These are phyloP conservation scores for Phoenoteleia sp. DNA, from an alignment of 2,888 invertebrate species.

Conservation along the genomic window DNA sequence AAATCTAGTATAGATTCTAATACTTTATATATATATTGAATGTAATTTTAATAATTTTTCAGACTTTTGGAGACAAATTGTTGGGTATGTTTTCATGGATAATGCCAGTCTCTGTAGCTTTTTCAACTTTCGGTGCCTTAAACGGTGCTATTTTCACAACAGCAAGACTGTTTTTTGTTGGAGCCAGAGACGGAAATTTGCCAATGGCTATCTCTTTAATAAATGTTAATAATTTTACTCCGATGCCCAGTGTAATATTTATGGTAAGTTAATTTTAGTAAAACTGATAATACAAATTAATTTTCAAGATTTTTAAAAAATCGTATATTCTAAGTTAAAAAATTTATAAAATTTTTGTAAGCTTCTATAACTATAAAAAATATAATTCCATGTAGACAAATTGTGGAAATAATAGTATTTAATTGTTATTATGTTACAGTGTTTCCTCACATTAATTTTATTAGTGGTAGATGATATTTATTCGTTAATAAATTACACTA, in stretches of 20 bases:
- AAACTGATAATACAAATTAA: too few relatives aligned
- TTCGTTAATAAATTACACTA: constrained; percentile 95
- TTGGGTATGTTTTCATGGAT: constrained; percentile 95
- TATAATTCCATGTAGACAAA: too few relatives aligned
- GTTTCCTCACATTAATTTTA: constrained; percentile 93
- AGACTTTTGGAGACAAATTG: constrained; percentile 93
- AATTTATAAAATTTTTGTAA: too few relatives aligned
- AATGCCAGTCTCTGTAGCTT: constrained; percentile 98
- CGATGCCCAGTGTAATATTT: constrained; percentile 95
- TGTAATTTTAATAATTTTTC: too few relatives aligned
- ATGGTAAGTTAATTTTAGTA: too few relatives aligned
- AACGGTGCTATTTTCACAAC: constrained; percentile 99
- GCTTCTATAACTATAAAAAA: too few relatives aligned
- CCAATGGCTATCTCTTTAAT: constrained; percentile 95
- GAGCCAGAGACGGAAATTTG: constrained; percentile 95
- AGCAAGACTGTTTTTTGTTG: constrained; percentile 95
- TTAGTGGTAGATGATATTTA: constrained; percentile 95
- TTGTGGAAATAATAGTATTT: too few relatives aligned
- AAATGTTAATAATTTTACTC: constrained; percentile 93
- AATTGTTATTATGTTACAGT: too few relatives aligned
- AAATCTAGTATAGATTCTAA: too few relatives aligned
- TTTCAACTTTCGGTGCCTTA: constrained; percentile 97
- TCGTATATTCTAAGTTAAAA: too few relatives aligned
- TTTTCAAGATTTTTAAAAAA: too few relatives aligned
- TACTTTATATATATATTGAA: too few relatives aligned